phyloP scores from a whole-genome alignment of 1,140 invertebrate species.

The Drosophila parvula region DNA sequence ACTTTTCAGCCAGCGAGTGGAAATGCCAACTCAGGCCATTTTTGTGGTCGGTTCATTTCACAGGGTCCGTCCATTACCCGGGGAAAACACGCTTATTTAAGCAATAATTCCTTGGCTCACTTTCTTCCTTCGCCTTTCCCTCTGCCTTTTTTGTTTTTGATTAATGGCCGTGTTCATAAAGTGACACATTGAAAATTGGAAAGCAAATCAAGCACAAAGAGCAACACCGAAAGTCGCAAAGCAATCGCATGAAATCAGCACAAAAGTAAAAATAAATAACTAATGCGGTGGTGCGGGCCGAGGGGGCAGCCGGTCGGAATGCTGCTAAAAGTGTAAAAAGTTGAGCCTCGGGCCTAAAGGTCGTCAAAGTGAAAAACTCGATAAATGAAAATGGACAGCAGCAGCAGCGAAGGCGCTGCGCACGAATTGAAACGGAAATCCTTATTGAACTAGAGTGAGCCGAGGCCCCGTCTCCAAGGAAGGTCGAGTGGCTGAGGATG shows the following conservation, averaged over 20 bases:
- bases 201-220: constrained; percentile 81
- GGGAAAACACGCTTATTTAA: constrained; percentile 77
- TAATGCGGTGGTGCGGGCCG: constrained; percentile 15
- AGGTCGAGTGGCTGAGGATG: constrained; percentile 19
- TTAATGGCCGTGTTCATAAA: constrained; percentile 80
- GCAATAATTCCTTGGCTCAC: constrained; percentile 75
- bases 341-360: constrained; percentile 70
- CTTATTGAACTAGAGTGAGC: constrained; percentile 76
- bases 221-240: constrained; percentile 64
- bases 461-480: constrained; percentile 45
- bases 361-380: constrained; percentile 81
- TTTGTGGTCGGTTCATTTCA: constrained; percentile 74
- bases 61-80: constrained; percentile 37
- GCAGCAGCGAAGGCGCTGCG: constrained; percentile 55
- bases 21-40: constrained; percentile 68
- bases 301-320: constrained; percentile 35
- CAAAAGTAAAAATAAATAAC: constrained; percentile 51
- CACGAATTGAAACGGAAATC: constrained; percentile 82
- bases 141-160: constrained; percentile 67
- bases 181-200: constrained; percentile 82
- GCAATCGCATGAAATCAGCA: constrained; percentile 78
- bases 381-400: constrained; percentile 76
- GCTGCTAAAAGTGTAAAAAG: constrained; percentile 80
- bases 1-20: constrained; percentile 22
- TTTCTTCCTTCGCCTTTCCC: constrained; percentile 26